Conservation (phyloP, 2,113 vertebrate species). For the Nansenia antarctica region DNA sequence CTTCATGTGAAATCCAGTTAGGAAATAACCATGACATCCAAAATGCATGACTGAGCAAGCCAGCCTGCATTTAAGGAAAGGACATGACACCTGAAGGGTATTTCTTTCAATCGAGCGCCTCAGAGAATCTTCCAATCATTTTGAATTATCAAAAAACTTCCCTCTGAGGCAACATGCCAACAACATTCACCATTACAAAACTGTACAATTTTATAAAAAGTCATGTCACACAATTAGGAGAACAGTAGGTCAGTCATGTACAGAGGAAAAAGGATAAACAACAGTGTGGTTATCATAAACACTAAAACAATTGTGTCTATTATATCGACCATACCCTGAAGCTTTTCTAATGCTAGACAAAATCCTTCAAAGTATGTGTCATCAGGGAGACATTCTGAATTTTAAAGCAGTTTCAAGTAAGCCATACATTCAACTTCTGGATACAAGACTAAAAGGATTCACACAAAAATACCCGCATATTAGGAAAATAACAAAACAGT, state of each 20-base stretch:
- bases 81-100: slow-evolving; percentile 21
- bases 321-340: slow-evolving; percentile 49
- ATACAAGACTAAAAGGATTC: slow-evolving; percentile 64
- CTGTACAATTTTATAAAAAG: slow-evolving; percentile 56
- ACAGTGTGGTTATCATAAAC: slow-evolving; percentile 29
- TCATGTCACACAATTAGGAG: slow-evolving; percentile 61
- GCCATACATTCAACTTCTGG: slow-evolving; percentile 81
- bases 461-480: slow-evolving; percentile 86
- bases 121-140: not conserved
- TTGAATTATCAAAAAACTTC: slow-evolving; percentile 27
- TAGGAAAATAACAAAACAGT: slow-evolving; percentile 62
- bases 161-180: slow-evolving; percentile 39
- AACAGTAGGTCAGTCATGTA: no score
- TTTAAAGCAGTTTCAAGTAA: slow-evolving; percentile 82
- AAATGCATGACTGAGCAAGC: slow-evolving; percentile 20
- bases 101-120: slow-evolving; percentile 4
- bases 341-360: slow-evolving; percentile 41
- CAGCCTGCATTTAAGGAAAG: slow-evolving; percentile 15
- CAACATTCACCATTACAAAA: slow-evolving; percentile 48
- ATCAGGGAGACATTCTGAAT: slow-evolving; percentile 58
- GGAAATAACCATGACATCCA: slow-evolving; percentile 24
- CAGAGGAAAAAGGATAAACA: slow-evolving; percentile 39
- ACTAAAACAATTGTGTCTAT: slow-evolving; percentile 30
- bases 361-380: slow-evolving; percentile 59
- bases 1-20: slow-evolving; percentile 31